Evolutionary conservation across 2,888 invertebrate species (phyloP).

Genomic region (Diaphora mendica): DNA sequence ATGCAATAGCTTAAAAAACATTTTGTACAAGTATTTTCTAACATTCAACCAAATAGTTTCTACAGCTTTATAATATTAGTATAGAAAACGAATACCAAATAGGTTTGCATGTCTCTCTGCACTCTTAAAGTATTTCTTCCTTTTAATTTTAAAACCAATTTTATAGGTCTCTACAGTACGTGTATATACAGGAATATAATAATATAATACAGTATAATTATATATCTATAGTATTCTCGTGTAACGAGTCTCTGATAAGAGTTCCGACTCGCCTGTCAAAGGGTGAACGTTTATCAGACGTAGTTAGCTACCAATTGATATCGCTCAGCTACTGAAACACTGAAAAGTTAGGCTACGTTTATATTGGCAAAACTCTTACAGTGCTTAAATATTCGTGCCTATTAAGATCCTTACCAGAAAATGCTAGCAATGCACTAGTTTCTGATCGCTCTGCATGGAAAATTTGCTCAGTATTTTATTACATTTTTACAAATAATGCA

Average conservation of each 20-base stretch:
- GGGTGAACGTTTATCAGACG: slow-evolving; percentile 55
- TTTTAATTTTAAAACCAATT: background rate
- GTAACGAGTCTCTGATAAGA: slow-evolving; percentile 55
- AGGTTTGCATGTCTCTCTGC: background rate
- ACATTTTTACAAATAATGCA: background rate
- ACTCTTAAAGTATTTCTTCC: too few species aligned
- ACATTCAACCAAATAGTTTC: background rate
- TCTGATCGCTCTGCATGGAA: background rate
- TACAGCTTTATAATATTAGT: background rate
- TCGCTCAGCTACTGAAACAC: slow-evolving; percentile 41
- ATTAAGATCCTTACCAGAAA: background rate
- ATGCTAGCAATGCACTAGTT: background rate
- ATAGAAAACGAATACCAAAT: background rate
- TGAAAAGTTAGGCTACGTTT: slow-evolving; percentile 33
- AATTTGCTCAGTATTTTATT: background rate
- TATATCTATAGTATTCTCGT: slow-evolving; percentile 40
- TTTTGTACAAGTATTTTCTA: background rate
- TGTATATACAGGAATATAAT: background rate
- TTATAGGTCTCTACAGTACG: background rate
- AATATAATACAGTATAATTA: slow-evolving; percentile 28
- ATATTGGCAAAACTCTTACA: slow-evolving; percentile 11
- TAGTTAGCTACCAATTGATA: slow-evolving; percentile 51
- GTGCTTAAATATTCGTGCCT: background rate
- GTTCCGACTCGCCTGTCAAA: slow-evolving; percentile 55
- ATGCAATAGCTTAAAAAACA: too few species aligned